Evolutionary conservation across 2,888 invertebrate species (phyloP), one percentile per base, ranked within the genome.

Genomic region (Aleiodes testaceus): DNA sequence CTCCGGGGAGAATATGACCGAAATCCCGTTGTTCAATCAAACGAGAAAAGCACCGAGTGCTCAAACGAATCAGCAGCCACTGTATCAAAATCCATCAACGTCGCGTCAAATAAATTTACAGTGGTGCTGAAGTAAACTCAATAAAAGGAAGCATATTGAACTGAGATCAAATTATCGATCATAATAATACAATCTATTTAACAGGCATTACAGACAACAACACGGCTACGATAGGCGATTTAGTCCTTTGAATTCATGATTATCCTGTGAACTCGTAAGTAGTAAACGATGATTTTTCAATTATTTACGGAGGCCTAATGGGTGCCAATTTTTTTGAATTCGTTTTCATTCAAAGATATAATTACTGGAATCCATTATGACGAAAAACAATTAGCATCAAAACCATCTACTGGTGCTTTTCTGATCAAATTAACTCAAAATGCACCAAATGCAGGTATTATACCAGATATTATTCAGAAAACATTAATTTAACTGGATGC

Each of bases 321-420:
- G 53, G 53, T n/a, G 53, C 53, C 5, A 12, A 53, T 26, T 53
- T 53, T 20, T 53, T 53, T 12, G 53, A 53, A 26, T 22, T n/a
- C n/a, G n/a, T n/a, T n/a, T n/a, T n/a, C n/a, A n/a, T n/a, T n/a
- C n/a, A n/a, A n/a, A n/a, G n/a, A n/a, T n/a, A n/a, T n/a, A n/a
- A n/a, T n/a, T n/a, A n/a, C n/a, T n/a, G n/a, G n/a, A n/a, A n/a
- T n/a, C n/a, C n/a, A n/a, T n/a, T n/a, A n/a, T n/a, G n/a, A n/a
- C n/a, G n/a, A n/a, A n/a, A n/a, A n/a, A n/a, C n/a, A n/a, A n/a
- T n/a, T n/a, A n/a, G n/a, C n/a, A n/a, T n/a, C n/a, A n/a, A n/a
- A n/a, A n/a, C n/a, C n/a, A n/a, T n/a, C n/a, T n/a, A n/a, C n/a
- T n/a, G n/a, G n/a, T n/a, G n/a, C n/a, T n/a, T n/a, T n/a, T n/a